Conservation (phyloP, 2,888 invertebrate species). For the Mechanitis mazaeus region DNA sequence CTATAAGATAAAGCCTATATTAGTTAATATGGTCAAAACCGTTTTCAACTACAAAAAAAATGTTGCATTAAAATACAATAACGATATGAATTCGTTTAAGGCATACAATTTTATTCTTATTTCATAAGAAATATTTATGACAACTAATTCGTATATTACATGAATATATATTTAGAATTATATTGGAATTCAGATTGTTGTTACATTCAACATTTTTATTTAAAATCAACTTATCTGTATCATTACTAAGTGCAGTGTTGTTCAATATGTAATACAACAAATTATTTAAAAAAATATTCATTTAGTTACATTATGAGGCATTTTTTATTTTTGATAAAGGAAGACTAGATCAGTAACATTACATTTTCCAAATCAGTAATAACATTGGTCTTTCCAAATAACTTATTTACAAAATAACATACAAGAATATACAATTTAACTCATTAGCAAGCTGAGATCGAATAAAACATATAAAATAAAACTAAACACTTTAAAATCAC, state of each 20-base stretch:
- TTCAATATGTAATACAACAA: neutral
- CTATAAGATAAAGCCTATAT: neutral
- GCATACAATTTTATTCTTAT: constrained; percentile 67
- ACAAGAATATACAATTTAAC: neutral
- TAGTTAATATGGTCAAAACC: neutral
- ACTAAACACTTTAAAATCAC: no score
- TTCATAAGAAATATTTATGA: constrained; percentile 57
- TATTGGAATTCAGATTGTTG: neutral
- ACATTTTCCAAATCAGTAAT: neutral
- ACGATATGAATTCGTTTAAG: constrained; percentile 74
- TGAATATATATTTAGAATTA: constrained; percentile 3
- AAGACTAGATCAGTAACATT: neutral
- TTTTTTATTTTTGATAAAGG: neutral
- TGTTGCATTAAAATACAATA: constrained; percentile 70
- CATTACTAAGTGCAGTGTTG: no score
- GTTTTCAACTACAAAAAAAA: neutral
- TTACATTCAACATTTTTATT: constrained; percentile 2
- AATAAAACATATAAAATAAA: no score
- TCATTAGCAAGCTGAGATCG: neutral
- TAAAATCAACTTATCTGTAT: no score
- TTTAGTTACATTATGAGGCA: neutral
- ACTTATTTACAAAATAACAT: constrained; percentile 1
- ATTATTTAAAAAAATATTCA: neutral
- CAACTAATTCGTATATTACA: constrained; percentile 16
- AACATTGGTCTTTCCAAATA: neutral